phyloP scores from a whole-genome alignment of 2,888 invertebrate genomes.

The Amiota minor region DNA sequence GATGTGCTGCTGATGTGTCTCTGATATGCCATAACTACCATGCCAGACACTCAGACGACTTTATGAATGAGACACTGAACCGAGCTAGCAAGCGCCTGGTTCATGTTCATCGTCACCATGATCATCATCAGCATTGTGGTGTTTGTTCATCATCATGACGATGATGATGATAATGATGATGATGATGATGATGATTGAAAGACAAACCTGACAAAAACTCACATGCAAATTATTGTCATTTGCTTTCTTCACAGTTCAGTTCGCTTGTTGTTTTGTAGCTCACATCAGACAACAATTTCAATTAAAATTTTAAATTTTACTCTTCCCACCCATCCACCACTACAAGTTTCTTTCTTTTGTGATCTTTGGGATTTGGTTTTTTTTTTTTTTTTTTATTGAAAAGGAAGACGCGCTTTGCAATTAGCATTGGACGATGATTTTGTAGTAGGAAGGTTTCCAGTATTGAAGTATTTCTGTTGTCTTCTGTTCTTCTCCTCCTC shows the following conservation, averaged over 20 bases:
- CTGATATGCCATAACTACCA: conserved; percentile 23
- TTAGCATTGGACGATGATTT: conserved; percentile 10
- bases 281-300: conserved; percentile 3
- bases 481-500: background rate
- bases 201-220: conserved; percentile 25
- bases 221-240: conserved; percentile 18
- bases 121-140: background rate
- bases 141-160: background rate
- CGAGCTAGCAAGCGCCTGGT: conserved; percentile 21
- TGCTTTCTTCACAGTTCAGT: background rate
- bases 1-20: background rate
- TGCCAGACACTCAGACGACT: conserved; percentile 62
- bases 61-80: conserved; percentile 65
- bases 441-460: conserved; percentile 21
- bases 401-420: conserved; percentile 22
- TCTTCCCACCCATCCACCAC: background rate
- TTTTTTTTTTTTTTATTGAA: background rate
- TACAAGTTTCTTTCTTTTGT: conserved; percentile 30
- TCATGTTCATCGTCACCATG: background rate
- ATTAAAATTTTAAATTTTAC: conserved; percentile 34
- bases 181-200: conserved; percentile 24
- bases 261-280: background rate
- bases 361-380: conserved; percentile 7
- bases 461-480: conserved; percentile 1
- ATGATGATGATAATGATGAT: conserved; percentile 18